Evolutionary conservation across 2,797 vertebrate genomes (phyloP).

Genomic region (Phyllotis vaccarum): DNA sequence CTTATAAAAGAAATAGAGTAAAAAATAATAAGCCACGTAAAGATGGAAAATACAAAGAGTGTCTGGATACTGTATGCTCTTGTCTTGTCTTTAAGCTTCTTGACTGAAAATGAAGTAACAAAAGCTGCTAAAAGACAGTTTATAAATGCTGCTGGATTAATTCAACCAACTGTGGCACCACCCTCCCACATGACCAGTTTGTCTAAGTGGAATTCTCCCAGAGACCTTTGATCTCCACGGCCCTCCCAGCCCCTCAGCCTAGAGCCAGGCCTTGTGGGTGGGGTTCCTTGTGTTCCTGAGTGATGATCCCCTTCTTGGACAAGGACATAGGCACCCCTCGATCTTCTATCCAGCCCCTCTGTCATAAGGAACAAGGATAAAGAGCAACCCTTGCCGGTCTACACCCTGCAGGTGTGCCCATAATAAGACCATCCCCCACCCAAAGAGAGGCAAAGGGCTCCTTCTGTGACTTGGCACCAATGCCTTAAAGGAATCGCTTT

Average conservation of each 20-base stretch:
- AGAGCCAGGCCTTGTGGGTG: not conserved
- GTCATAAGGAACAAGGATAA: not conserved
- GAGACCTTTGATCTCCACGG: not conserved
- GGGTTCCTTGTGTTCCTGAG: not conserved
- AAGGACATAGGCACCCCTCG: not conserved
- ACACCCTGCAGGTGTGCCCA: not conserved
- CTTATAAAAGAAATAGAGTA: too few species aligned
- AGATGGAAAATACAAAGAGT: too few species aligned
- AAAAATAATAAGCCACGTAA: too few species aligned
- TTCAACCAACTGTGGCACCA: too few species aligned
- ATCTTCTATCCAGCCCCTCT: not conserved
- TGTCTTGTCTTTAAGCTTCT: too few species aligned
- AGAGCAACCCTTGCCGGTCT: not conserved
- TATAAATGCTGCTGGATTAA: too few species aligned
- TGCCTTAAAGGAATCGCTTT: conserved; percentile 13
- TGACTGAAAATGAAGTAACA: too few species aligned
- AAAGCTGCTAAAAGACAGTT: too few species aligned
- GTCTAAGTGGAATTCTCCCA: not conserved
- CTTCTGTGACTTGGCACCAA: not conserved
- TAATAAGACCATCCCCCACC: not conserved
- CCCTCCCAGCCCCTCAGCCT: not conserved
- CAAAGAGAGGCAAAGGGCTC: not conserved
- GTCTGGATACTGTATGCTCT: too few species aligned
- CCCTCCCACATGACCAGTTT: not conserved
- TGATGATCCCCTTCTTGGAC: not conserved